Base-by-base conservation (phyloP, 2,113 vertebrate species). In the Aegypius monachus region DNA sequence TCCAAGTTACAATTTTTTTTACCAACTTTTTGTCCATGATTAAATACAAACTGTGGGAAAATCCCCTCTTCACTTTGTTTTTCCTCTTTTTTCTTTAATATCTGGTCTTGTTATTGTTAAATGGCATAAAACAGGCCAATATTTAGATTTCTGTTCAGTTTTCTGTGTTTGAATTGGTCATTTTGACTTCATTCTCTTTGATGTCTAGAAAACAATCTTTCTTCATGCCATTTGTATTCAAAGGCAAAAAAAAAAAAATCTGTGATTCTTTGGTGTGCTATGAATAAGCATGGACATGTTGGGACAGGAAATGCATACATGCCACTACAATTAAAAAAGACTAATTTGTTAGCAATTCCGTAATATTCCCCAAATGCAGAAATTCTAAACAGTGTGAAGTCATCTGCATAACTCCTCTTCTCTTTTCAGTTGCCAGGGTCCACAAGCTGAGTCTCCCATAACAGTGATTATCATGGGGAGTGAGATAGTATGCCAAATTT, bases 321-420 rank as follows among this genome's bases (percentile, higher is more conserved):
- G 92, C 91, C 95, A 95, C 89, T 93, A 89, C 91, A 92, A 97
- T 97, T 97, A 96, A 97, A 87, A 96, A 86, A 87, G 81, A 95
- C 70, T 72, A 97, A 97, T 95, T 97, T 97, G 81, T 94, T 97
- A 95, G 96, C 94, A 96, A 94, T 97, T 88, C 86, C 34, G 13
- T 89, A 93, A 86, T 97, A 94, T 88, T 94, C 96, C 94, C 97
- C 96, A 98, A 97, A 97, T 93, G 68, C 81, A 97, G 95, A 96
- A 96, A 95, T 95, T 96, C 90, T 97, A 96, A 98, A 97, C 95
- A 97, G 88, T 91, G 88, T 95, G 95, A 95, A 89, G 90, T 97
- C 95, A 97, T 97, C 85, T 90, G 70, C 52, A 73, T 90, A 97
- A 66, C 75, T 86, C 66, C 56, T 87, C 77, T 94, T 55, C 82